Evolutionary conservation across 2,888 invertebrate genomes (phyloP), one percentile per base, ranked within the genome.

Genomic region (Selenia dentaria): DNA sequence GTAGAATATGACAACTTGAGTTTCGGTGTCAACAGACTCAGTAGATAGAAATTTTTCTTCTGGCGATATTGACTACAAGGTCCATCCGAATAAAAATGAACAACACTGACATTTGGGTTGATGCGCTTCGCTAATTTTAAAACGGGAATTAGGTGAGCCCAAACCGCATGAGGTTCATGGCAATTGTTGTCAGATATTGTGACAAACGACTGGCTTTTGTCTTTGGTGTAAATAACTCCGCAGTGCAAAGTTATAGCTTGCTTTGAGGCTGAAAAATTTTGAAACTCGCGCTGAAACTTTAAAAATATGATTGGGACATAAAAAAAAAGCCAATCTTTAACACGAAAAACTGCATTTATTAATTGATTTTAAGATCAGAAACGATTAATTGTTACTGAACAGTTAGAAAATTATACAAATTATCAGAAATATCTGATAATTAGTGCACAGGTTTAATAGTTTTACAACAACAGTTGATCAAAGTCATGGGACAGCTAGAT

Each of bases 1-100:
- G 62, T 66, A 0, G 48, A 41, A 12, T 50, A 59, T 2, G 45
- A 24, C 2, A 60, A 24, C 5, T 42, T 48, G 10, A 57, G 31
- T 43, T 56, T 42, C 18, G 35, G 9, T 6, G 54, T 51, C 29
- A 60, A 59, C 14, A 50, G 25, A 32, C 38, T 50, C 0, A 54
- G 24, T 1, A 63, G 36, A 44, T 40, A 56, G 45, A 64, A 64
- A 40, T 54, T 57, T 36, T 57, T 55, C 35, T 67, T 64, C 36
- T 63, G 59, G 9, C 59, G 42, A 31, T 63, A 63, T 40, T 67
- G 62, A 0, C 41, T 44, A 4, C 35, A 47, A 6, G 65, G 67
- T 3, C 63, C 64, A 35, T 66, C 63, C 2, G 63, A 64, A 35
- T 46, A 61, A 39, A 56, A 57, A 50, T 62, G 61, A 8, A 64